phyloP scores from a whole-genome alignment of 1,140 invertebrate species.

The Wasmannia auropunctata region DNA sequence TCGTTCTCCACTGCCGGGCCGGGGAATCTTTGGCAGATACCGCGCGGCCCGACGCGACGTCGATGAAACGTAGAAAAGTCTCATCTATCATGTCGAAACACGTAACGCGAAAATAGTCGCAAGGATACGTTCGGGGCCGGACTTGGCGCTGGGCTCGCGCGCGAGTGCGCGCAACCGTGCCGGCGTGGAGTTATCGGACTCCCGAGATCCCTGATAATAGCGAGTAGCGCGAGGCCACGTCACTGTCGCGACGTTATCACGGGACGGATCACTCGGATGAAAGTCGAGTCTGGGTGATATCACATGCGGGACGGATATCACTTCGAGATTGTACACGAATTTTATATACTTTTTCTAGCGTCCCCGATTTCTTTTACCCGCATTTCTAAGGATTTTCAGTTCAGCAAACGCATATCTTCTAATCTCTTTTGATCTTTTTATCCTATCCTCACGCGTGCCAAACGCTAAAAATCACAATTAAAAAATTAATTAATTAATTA shows the following conservation, averaged over 20 bases:
- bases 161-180: constrained; percentile 44
- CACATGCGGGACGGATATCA: neutral
- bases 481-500: neutral
- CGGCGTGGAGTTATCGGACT: constrained; percentile 55
- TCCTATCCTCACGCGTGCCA: neutral
- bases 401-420: neutral
- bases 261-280: neutral
- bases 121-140: constrained; percentile 79
- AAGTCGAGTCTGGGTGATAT: neutral
- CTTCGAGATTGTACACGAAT: neutral
- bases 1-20: constrained; percentile 58
- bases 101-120: constrained; percentile 81
- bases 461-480: neutral
- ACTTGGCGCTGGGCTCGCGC: constrained; percentile 62
- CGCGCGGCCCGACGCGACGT: constrained; percentile 69
- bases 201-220: constrained; percentile 33
- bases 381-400: neutral
- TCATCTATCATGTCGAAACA: constrained; percentile 82
- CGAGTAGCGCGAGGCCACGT: neutral
- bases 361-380: neutral
- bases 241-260: constrained; percentile 2
- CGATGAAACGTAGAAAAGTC: constrained; percentile 81
- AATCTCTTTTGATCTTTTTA: neutral
- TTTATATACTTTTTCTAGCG: neutral
- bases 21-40: constrained; percentile 75